Percentiles rank a stretch among this genome's conserved stretches.
These are phyloP conservation scores for Lagodon rhomboides DNA, from an alignment of 2,797 vertebrate genomes.

Conservation along the genomic window DNA sequence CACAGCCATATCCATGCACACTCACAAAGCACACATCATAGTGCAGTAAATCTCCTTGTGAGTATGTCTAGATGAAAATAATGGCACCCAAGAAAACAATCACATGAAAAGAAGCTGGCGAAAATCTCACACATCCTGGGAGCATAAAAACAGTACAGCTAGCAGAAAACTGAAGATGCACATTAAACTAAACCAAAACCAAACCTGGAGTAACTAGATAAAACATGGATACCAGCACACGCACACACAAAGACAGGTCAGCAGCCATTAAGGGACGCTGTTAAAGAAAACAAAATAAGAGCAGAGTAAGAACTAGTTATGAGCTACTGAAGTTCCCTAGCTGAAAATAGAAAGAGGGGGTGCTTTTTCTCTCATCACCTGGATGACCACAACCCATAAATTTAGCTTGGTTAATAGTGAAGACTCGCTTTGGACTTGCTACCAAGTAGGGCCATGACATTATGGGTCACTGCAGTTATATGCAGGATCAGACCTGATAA, in stretches of 20 bases:
- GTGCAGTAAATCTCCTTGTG: slow-evolving; percentile 1
- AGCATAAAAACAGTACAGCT: slow-evolving; percentile 4
- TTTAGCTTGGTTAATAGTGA: neutral
- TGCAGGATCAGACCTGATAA: slow-evolving; percentile 13
- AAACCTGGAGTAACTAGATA: slow-evolving; percentile 6
- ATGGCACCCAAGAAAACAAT: slow-evolving; percentile 31
- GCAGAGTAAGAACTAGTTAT: neutral
- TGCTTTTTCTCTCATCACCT: neutral
- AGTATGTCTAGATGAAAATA: slow-evolving; percentile 18
- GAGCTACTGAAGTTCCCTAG: neutral
- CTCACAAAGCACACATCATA: slow-evolving; percentile 18
- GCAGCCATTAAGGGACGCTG: neutral
- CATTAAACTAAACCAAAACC: neutral
- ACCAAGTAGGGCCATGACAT: neutral
- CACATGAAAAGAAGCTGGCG: slow-evolving; percentile 16
- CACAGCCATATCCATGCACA: slow-evolving; percentile 12
- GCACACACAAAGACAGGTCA: slow-evolving; percentile 4
- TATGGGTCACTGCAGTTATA: neutral
- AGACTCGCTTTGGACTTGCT: neutral
- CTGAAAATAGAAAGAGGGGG: neutral
- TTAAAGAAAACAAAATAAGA: neutral
- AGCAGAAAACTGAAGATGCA: slow-evolving; percentile 26
- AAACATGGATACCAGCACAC: slow-evolving; percentile 16
- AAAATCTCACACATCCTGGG: slow-evolving; percentile 10
- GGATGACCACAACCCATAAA: neutral